These are phyloP conservation scores for Sinotaia quadrata DNA, from an alignment of 2,888 invertebrate genomes.

Conservation along the genomic window DNA sequence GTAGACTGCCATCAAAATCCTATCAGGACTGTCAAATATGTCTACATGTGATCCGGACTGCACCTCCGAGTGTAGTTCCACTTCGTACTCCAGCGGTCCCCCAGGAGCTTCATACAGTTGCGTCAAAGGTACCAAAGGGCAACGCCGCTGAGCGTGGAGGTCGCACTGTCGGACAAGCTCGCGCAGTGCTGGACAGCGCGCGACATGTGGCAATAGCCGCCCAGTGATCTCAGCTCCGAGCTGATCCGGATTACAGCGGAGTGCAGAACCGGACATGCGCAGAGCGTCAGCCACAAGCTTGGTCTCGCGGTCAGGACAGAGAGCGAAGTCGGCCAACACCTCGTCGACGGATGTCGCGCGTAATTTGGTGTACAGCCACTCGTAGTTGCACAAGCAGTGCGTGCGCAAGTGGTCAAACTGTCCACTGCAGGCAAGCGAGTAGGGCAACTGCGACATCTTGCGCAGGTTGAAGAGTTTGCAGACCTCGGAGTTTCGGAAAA, in stretches of 20 bases:
- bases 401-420: conserved; percentile 88
- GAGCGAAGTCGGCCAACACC: conserved; percentile 83
- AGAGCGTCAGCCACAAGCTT: conserved; percentile 94
- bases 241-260: conserved; percentile 92
- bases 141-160: conserved; percentile 47
- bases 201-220: conserved; percentile 89
- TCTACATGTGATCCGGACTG: conserved; percentile 54
- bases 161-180: conserved; percentile 61
- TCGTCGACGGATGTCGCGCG: conserved; percentile 96
- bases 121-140: conserved; percentile 62
- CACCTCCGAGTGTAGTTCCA: conserved; percentile 50
- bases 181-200: conserved; percentile 60
- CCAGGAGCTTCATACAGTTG: conserved; percentile 66
- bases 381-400: conserved; percentile 94
- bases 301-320: conserved; percentile 79
- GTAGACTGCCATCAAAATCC: conserved; percentile 59
- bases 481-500: conserved; percentile 44
- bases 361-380: conserved; percentile 95
- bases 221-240: conserved; percentile 93
- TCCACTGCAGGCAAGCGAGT: conserved; percentile 42
- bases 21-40: conserved; percentile 56
- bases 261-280: conserved; percentile 90
- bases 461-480: conserved; percentile 57
- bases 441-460: conserved; percentile 66
- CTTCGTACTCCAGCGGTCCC: conserved; percentile 64